Conservation (phyloP, 2,113 vertebrate species). For the Dryoscopus gambensis region DNA sequence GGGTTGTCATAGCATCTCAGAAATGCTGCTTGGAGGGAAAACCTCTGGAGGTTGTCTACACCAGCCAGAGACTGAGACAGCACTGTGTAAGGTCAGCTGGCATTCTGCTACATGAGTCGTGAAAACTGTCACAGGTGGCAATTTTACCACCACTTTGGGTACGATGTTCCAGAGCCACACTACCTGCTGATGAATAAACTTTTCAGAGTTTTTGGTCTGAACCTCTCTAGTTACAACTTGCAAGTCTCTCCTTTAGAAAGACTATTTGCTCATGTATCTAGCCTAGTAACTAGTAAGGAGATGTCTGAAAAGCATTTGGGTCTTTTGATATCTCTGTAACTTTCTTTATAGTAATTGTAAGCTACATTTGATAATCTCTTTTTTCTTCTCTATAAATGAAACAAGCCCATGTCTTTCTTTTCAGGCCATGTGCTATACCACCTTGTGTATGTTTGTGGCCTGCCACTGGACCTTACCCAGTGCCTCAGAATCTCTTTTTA, state of each 20-base stretch:
- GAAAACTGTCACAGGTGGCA: background rate
- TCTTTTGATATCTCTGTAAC: background rate
- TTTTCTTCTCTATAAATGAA: background rate
- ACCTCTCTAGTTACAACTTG: background rate
- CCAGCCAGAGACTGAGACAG: background rate
- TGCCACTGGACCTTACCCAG: background rate
- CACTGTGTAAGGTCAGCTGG: background rate
- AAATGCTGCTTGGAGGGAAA: background rate
- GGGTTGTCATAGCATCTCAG: background rate
- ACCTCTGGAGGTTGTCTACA: background rate
- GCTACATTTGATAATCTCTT: background rate
- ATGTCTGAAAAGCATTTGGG: background rate
- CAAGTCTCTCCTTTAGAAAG: background rate
- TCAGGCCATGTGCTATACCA: background rate
- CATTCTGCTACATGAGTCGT: background rate
- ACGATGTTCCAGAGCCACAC: background rate
- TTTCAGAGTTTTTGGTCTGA: background rate
- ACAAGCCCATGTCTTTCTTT: background rate
- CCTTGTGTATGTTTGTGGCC: background rate
- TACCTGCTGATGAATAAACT: background rate
- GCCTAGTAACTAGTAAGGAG: background rate
- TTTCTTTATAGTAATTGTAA: background rate
- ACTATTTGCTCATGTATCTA: background rate
- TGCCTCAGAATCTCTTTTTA: background rate
- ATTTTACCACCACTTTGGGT: background rate